Evolutionary conservation across 2,888 invertebrate species (phyloP).

Genomic region (Sarcophaga caerulescens): DNA sequence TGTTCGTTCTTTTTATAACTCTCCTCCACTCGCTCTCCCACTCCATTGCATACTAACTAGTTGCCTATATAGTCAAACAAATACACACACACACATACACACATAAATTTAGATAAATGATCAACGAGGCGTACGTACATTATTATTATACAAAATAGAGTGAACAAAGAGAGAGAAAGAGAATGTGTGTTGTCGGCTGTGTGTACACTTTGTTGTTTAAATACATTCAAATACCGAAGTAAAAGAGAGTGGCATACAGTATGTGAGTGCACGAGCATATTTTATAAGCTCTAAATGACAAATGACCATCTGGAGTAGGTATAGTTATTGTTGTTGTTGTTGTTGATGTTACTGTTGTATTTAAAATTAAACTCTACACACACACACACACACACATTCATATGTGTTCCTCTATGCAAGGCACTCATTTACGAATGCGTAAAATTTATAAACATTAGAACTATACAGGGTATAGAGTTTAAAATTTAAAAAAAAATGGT

Average conservation of each 20-base stretch:
- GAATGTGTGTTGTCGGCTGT: background rate
- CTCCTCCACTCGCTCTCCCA: too few species aligned
- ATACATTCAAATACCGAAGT: too few species aligned
- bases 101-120: conserved; percentile 51
- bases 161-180: background rate
- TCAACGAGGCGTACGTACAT: conserved; percentile 42
- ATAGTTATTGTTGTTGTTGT: background rate
- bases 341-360: background rate
- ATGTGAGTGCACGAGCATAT: background rate
- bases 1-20: background rate
- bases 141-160: conserved; percentile 22
- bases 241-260: too few species aligned
- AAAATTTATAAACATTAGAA: conserved; percentile 10
- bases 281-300: conserved; percentile 43
- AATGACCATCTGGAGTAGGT: conserved; percentile 24
- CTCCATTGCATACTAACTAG: too few species aligned
- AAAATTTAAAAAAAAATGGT: too few species aligned
- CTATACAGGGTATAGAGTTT: background rate
- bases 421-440: background rate
- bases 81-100: conserved; percentile 7
- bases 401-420: background rate
- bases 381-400: background rate
- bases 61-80: conserved; percentile 3
- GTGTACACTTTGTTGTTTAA: too few species aligned
- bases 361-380: background rate